phyloP scores from a whole-genome alignment of 2,113 vertebrate species.

The Numenius arquata region DNA sequence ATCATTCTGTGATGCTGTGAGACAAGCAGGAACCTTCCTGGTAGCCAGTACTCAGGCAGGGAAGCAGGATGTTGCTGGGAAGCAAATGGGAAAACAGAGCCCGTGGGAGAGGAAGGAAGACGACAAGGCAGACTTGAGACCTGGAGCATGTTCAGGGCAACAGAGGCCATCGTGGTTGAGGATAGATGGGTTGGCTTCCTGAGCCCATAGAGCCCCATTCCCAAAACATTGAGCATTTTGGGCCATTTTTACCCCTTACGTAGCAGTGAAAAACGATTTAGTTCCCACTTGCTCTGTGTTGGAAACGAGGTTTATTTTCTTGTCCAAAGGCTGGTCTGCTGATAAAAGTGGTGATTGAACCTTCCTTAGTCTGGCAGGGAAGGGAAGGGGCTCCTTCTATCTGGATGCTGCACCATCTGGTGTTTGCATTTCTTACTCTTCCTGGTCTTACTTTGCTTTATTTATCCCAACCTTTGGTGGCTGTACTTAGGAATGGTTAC shows the following conservation, averaged over 20 bases:
- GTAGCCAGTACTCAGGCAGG: not conserved
- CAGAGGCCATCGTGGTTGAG: not conserved
- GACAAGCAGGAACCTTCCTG: not conserved
- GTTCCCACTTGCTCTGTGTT: not conserved
- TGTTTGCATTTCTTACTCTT: not conserved
- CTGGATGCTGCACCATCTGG: not conserved
- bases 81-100: not conserved
- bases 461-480: not conserved
- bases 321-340: not conserved
- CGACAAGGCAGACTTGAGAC: not conserved
- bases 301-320: not conserved
- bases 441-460: not conserved
- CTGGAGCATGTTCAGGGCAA: not conserved
- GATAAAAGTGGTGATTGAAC: not conserved
- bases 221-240: not conserved
- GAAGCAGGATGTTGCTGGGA: not conserved
- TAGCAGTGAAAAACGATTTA: not conserved
- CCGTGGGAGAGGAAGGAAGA: not conserved
- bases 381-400: not conserved
- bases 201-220: not conserved
- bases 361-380: not conserved
- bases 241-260: not conserved
- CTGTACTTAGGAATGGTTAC: not conserved
- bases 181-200: not conserved
- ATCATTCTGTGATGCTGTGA: too few species aligned